Percentiles rank a stretch among this genome's conserved stretches.
These are phyloP conservation scores for Caloenas nicobarica DNA, from an alignment of 2,113 vertebrate species.

Conservation along the genomic window DNA sequence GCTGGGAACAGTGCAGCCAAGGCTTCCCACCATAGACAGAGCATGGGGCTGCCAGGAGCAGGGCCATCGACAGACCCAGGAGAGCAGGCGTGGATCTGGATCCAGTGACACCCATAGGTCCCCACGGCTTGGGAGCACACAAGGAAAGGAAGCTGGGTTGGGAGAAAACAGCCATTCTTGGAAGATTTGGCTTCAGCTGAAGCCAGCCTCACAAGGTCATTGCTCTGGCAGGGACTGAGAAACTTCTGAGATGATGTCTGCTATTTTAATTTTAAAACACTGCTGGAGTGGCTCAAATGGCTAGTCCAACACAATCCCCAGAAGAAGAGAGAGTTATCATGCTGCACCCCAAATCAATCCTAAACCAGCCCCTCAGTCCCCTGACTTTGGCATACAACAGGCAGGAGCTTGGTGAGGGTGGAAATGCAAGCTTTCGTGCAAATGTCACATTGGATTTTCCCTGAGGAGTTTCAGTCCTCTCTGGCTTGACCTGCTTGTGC, in stretches of 20 bases:
- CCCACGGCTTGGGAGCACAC: neutral
- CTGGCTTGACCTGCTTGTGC: neutral
- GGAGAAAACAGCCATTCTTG: neutral
- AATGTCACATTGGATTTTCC: neutral
- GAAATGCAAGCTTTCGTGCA: neutral
- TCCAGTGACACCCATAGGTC: neutral
- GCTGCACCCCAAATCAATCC: neutral
- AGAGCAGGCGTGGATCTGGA: neutral
- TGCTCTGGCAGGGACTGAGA: neutral
- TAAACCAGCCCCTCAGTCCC: neutral
- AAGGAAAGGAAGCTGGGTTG: neutral
- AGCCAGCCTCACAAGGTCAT: neutral
- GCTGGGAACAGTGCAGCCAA: neutral
- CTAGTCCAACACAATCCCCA: no score
- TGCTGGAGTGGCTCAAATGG: neutral
- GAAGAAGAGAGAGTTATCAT: neutral
- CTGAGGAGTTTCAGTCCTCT: neutral
- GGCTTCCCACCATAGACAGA: neutral
- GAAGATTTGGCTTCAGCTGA: neutral
- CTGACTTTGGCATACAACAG: neutral
- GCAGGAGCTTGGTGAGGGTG: neutral
- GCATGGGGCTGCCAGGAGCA: neutral
- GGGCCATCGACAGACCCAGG: fast-evolving
- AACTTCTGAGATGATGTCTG: neutral
- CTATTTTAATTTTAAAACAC: neutral